Evolutionary conservation across 2,113 vertebrate genomes (phyloP), one percentile per base, ranked within the genome.

Genomic region (Silurus meridionalis): DNA sequence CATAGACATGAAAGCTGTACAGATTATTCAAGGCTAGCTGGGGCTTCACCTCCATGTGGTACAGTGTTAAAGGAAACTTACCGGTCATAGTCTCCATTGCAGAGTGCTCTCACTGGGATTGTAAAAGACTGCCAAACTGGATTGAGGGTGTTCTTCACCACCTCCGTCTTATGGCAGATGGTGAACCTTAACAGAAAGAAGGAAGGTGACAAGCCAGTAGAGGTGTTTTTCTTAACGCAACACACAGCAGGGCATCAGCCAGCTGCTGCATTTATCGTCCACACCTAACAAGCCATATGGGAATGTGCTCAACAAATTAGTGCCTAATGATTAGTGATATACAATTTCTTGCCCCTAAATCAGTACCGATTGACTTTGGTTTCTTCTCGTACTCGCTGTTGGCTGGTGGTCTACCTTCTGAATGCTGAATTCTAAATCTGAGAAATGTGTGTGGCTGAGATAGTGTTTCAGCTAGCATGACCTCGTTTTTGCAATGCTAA

Each of bases 101-200:
- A 90, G 80, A 90, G 89, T 19, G 89, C 89, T 82, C 88, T 84
- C 58, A 90, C 89, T 50, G 89, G 88, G 61, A 90, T 90, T 10
- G 80, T 87, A 64, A 90, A 90, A 8, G 84, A 74, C 74, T 90
- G 89, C 89, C 89, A 90, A 6, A 90, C 89, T 21, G 89, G 89
- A 81, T 90, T 90, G 25, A 90, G 84, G 13, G 89, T 90, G 88
- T 90, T 90, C 83, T 89, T 90, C 64, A 90, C 88, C 74, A 90
- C 88, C 58, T 89, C 96, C 95, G 83, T 97, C 96, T 96, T 97
- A 92, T 85, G 71, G 80, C 89, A 90, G 88, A 90, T 89, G 53
- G 89, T 90, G 67, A 90, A 90, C 88, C 89, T 90, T 69, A 48
- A 89, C 67, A 71, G 17, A 80, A 79, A 8, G 50, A 82, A 85